Base-by-base conservation (phyloP, 37 sponge, comb jelly and placozoan genomes). In the Halisarca cf. caerulea region DNA sequence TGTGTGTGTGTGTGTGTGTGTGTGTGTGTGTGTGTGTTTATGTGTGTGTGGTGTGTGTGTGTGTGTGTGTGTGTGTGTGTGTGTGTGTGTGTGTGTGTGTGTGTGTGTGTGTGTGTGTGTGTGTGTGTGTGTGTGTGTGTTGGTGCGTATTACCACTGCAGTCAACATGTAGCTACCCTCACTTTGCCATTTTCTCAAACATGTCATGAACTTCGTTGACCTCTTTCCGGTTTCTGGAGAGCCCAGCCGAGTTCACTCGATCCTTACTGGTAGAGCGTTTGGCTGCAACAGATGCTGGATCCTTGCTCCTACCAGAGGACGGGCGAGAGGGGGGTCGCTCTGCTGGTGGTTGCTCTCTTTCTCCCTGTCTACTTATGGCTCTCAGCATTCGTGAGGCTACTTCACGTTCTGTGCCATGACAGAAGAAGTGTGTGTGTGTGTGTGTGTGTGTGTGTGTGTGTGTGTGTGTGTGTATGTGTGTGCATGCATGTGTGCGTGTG, bases 331-430 rank as follows among this genome's bases (percentile, higher is more conserved):
- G 71, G 41, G 14, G 86, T 86, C n/a, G 85, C 2, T 47, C 51
- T 80, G 44, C 86, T 86, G 18, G 88, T 83, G 47, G 39, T 6
- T 7, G 59, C 3, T 36, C 83, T 32, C 79, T 62, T 58, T 85
- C 53, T 3, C 92, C 92, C 30, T 88, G 85, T 36, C 86, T 82
- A 37, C 89, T 92, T 27, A 92, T 43, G 17, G 92, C 85, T 2
- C 89, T 64, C 18, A 92, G 77, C 66, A 92, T 86, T 15, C 85
- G 85, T 21, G 72, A 53, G n/a, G 92, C 89, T 59, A 83, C 53
- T 23, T 89, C 84, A 66, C 86, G 69, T 5, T 92, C 92, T 92
- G 38, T 61, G 24, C 1, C 55, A 2, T 53, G 25, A 83, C 30
- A 78, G 35, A 33, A 54, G 39, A 27, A 3, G 41, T 36, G 25